phyloP scores from a whole-genome alignment of 2,888 invertebrate species.

The Gortyna flavago region DNA sequence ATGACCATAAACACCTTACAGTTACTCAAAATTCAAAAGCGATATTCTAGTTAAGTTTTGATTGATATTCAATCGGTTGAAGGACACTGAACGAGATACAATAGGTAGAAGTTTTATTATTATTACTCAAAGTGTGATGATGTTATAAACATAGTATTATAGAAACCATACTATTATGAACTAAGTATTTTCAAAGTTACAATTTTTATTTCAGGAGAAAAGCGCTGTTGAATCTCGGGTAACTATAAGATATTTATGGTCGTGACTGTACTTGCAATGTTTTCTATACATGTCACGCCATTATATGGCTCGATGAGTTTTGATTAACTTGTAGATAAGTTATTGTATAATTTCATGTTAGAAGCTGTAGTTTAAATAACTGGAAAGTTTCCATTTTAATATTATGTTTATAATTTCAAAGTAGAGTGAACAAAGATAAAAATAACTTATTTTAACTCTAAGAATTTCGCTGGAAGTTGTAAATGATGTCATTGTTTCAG shows the following conservation, averaged over 20 bases:
- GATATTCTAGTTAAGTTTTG: background rate
- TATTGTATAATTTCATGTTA: constrained; percentile 26
- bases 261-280: constrained; percentile 16
- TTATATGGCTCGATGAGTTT: constrained; percentile 14
- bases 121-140: background rate
- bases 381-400: background rate
- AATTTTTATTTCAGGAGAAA: background rate
- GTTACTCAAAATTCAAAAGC: background rate
- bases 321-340: constrained; percentile 21
- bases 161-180: background rate
- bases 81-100: background rate
- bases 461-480: background rate
- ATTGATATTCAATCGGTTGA: background rate
- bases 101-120: background rate
- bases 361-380: background rate
- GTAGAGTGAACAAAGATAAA: background rate
- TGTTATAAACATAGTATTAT: background rate
- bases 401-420: background rate
- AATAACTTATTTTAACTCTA: background rate
- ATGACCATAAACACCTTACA: background rate
- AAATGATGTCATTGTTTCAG: background rate
- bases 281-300: constrained; percentile 11
- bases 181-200: background rate
- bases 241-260: background rate
- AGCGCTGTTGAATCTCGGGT: background rate